A percentile compares a stretch with the other conserved stretches of the same genome.
phyloP scores from a whole-genome alignment of 64 coral and sea anemone genomes.

The Orbicella faveolata region DNA sequence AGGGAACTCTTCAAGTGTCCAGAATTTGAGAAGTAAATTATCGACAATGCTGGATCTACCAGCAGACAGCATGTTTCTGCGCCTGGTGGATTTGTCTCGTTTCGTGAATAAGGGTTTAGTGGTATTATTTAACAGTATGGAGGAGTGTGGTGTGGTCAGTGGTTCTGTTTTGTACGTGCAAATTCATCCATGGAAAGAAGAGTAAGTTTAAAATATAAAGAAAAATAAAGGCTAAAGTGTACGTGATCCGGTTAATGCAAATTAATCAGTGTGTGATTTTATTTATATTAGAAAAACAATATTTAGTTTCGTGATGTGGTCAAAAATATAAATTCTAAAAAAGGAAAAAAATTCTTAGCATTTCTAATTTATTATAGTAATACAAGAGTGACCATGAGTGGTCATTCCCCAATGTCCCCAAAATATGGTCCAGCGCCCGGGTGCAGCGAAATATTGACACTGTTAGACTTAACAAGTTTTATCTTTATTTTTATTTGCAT shows the following conservation, averaged over 20 bases:
- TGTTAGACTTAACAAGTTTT: no score
- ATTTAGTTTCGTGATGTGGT: no score
- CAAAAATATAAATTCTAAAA: no score
- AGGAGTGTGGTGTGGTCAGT: neutral
- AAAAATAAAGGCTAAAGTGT: neutral
- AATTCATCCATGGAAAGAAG: slow-evolving; percentile 4
- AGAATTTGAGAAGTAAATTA: neutral
- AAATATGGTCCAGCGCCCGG: no score
- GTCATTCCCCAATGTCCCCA: no score
- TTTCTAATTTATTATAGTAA: no score
- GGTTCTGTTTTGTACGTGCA: slow-evolving; percentile 34
- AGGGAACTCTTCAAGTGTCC: neutral
- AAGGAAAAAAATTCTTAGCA: no score
- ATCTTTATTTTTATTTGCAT: no score
- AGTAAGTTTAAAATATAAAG: neutral
- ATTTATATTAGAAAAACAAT: no score
- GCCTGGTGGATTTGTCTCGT: neutral
- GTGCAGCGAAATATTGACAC: no score
- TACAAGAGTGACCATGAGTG: no score
- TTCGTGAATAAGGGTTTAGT: neutral
- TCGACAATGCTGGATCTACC: neutral
- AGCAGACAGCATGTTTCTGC: slow-evolving; percentile 1
- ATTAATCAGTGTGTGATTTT: no score
- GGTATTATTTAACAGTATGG: neutral
- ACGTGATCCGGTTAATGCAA: neutral